Conservation (phyloP, 1,140 invertebrate genomes). For the Atopsyche davidsoni region DNA sequence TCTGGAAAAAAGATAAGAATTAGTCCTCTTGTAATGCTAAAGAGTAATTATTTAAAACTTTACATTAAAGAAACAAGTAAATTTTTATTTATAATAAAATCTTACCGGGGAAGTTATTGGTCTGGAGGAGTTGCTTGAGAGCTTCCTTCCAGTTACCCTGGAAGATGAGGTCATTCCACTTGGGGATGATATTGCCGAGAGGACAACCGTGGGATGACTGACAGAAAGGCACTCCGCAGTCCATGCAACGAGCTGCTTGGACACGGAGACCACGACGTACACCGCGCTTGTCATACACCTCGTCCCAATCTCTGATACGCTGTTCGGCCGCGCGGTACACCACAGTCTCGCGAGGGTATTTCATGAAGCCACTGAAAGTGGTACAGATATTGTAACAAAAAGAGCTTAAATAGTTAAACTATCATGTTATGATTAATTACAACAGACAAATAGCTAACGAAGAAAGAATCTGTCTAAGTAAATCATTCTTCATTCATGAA, state of each 20-base stretch:
- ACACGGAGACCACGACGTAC: conserved; percentile 82
- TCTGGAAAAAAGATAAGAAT: conserved; percentile 52
- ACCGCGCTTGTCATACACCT: conserved; percentile 85
- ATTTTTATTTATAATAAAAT: no score
- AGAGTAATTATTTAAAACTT: background rate
- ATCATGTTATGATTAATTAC: no score
- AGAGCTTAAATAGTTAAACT: background rate
- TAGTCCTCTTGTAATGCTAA: background rate
- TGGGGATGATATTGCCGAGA: conserved; percentile 97
- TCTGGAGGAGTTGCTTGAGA: conserved; percentile 90
- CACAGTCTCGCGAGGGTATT: conserved; percentile 83
- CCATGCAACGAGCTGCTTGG: conserved; percentile 98
- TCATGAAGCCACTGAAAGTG: conserved; percentile 77
- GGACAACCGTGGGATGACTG: conserved; percentile 94
- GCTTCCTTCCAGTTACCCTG: conserved; percentile 95
- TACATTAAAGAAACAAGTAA: background rate
- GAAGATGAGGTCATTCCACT: conserved; percentile 97
- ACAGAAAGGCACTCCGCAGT: conserved; percentile 98
- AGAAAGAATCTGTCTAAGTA: no score
- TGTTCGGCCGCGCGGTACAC: conserved; percentile 79
- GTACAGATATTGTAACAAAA: background rate
- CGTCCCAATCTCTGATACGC: conserved; percentile 90
- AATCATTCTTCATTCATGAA: no score
- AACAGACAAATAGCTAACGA: no score
- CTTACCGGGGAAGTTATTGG: conserved; percentile 93